Base-by-base conservation (phyloP, 2,888 invertebrate species). In the Gastrophysa polygoni region DNA sequence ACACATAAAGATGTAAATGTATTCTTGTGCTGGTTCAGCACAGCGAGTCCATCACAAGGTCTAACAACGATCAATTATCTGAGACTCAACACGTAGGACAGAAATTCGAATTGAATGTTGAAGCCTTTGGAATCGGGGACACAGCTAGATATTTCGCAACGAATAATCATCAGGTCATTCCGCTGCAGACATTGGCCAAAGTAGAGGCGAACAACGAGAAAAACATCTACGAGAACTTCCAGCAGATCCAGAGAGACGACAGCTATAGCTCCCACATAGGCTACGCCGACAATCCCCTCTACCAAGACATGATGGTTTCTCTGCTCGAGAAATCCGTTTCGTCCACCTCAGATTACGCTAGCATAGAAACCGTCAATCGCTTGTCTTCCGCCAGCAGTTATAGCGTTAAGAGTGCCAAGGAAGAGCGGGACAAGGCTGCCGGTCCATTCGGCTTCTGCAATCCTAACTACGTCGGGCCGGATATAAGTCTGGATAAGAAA, bases 331-430 rank as follows among this genome's bases (percentile, higher is more conserved):
- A 75, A 21, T 80, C 79, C 63, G 75, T 85, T 64, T 89, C 89
- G 0, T 89, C 89, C 0, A 91, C 91, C 0, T 91, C 91, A 3
- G 91, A 91, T 75, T 91, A 91, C 78, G 90, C 89, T 57, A 90
- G 91, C 75, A 89, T 90, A 51, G 91, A 90, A 78, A 85, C 86
- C 0, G 86, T 89, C 18, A 86, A 87, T 76, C 78, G 86, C 29
- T 75, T 85, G 47, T 83, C 86, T 2, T 85, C 85, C 0, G 82
- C 82, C 17, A 83, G 82, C 66, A 82, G 79, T 67, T 83, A 83
- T 66, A 83, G 82, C 62, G 78, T 81, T 20, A 81, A 81, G 67
- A 80, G 79, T 3, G 78, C 77, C 59, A 52, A 50, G 56, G 75
- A 72, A 57, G 65, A 66, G 67, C 69, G 76, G 59, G 74, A 48